phyloP scores from a whole-genome alignment of 2,113 vertebrate species.

The Marcusenius ussheri region DNA sequence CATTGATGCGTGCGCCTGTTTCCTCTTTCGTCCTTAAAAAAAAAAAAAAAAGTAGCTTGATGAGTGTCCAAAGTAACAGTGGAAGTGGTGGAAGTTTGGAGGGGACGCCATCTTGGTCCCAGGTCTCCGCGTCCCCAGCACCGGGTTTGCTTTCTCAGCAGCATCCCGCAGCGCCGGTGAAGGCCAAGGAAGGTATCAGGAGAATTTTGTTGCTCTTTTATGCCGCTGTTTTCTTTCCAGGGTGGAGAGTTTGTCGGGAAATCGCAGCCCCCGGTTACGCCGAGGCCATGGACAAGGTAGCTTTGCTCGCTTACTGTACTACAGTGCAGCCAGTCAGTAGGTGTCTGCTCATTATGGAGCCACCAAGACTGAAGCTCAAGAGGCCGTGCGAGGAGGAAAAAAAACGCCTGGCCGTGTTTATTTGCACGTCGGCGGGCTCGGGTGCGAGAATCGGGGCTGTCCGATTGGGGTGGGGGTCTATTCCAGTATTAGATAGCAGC shows the following conservation, averaged over 20 bases:
- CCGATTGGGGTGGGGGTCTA: not conserved
- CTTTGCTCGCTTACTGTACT: slow-evolving; percentile 33
- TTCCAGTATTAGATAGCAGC: slow-evolving; percentile 6
- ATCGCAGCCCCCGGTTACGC: slow-evolving; percentile 43
- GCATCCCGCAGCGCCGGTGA: slow-evolving; percentile 70
- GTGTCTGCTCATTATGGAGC: slow-evolving; percentile 28
- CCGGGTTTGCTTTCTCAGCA: slow-evolving; percentile 72
- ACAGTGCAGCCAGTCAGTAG: slow-evolving; percentile 34
- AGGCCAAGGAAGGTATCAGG: slow-evolving; percentile 74
- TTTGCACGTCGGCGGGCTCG: not conserved
- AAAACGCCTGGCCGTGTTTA: not conserved
- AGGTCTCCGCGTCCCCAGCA: slow-evolving; percentile 90
- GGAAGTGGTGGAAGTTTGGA: slow-evolving; percentile 81
- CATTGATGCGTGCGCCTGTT: slow-evolving; percentile 27
- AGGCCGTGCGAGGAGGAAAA: slow-evolving; percentile 8
- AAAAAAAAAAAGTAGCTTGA: slow-evolving; percentile 81
- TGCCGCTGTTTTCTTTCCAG: slow-evolving; percentile 16
- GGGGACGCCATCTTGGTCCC: slow-evolving; percentile 98
- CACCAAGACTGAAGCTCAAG: slow-evolving; percentile 19
- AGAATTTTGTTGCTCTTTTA: slow-evolving; percentile 1
- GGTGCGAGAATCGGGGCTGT: not conserved
- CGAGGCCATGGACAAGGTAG: slow-evolving; percentile 35
- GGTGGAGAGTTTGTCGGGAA: slow-evolving; percentile 28
- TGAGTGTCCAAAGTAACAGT: slow-evolving; percentile 96
- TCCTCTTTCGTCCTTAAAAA: slow-evolving; percentile 42